Conservation (phyloP, 2,888 invertebrate genomes). For the Spodoptera littoralis region DNA sequence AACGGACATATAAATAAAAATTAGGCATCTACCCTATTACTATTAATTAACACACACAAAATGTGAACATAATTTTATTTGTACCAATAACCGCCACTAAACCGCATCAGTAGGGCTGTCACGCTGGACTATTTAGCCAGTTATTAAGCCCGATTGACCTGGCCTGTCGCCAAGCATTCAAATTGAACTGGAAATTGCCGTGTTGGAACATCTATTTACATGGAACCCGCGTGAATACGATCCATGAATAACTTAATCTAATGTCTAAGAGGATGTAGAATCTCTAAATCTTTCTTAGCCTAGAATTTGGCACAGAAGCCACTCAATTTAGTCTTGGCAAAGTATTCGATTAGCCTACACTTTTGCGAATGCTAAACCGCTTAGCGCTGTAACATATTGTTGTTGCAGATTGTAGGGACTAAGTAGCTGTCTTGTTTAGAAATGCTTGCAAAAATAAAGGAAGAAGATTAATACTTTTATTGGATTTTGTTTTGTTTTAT, state of each 20-base stretch:
- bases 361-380: conserved; percentile 37
- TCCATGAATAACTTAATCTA: conserved; percentile 41
- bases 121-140: conserved; percentile 62
- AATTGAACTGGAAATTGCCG: conserved; percentile 65
- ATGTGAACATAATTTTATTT: neutral
- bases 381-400: conserved; percentile 21
- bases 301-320: conserved; percentile 37
- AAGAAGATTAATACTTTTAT: no score
- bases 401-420: conserved; percentile 12
- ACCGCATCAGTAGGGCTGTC: conserved; percentile 53
- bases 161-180: conserved; percentile 70
- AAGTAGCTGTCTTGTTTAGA: neutral
- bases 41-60: neutral
- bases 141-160: conserved; percentile 59
- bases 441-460: no score
- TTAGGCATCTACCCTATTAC: no score
- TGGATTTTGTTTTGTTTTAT: no score
- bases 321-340: conserved; percentile 52
- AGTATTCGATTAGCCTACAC: conserved; percentile 45
- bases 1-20: no score
- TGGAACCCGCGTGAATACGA: conserved; percentile 37
- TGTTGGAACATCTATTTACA: conserved; percentile 57
- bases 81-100: conserved; percentile 37
- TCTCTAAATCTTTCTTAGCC: conserved; percentile 30
- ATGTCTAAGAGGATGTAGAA: conserved; percentile 39